Evolutionary conservation across 2,113 vertebrate genomes (phyloP).

Genomic region (Pollachius pollachius): DNA sequence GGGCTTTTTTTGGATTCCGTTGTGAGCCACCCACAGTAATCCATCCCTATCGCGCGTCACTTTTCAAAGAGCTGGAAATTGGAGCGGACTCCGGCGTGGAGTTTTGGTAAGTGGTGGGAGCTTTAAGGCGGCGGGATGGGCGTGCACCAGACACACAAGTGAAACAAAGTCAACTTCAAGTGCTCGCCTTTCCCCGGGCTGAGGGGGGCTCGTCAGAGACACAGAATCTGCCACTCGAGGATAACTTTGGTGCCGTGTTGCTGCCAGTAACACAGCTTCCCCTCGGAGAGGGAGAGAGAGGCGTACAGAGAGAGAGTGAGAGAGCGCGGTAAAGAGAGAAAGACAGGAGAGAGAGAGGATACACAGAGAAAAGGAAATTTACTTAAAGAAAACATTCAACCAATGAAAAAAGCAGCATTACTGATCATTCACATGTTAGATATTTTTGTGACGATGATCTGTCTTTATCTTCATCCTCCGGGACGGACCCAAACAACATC

Average conservation of each 20-base stretch:
- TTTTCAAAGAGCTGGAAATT: conserved; percentile 65
- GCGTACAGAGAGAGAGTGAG: background rate
- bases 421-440: background rate
- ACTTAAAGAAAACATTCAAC: no score
- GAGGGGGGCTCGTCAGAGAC: conserved; percentile 35
- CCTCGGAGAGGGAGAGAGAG: conserved; percentile 27
- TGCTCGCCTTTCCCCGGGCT: conserved; percentile 35
- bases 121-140: conserved; percentile 48
- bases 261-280: conserved; percentile 47
- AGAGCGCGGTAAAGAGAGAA: background rate
- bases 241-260: conserved; percentile 50
- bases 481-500: background rate
- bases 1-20: conserved; percentile 36
- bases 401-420: no score
- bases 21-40: conserved; percentile 53
- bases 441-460: background rate
- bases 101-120: conserved; percentile 49
- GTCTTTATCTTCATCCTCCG: background rate
- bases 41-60: conserved; percentile 68
- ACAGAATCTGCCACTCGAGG: conserved; percentile 38
- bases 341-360: background rate
- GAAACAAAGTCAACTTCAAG: conserved; percentile 63
- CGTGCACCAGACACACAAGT: conserved; percentile 41
- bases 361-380: no score
- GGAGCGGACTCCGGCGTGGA: conserved; percentile 51